Evolutionary conservation across 2,888 invertebrate species (phyloP).

Genomic region (Drosophila falleni): DNA sequence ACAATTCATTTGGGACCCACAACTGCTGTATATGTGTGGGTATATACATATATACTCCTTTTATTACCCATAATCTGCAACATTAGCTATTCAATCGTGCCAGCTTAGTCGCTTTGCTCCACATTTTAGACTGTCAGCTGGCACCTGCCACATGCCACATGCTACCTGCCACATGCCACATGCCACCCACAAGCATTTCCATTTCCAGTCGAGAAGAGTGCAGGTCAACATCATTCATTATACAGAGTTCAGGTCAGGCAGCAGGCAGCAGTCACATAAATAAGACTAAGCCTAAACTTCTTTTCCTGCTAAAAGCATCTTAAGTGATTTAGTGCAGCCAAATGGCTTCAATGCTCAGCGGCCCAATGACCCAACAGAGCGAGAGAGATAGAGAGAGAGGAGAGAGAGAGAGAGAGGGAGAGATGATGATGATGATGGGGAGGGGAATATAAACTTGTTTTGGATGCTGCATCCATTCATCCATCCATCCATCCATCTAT

Average conservation of each 20-base stretch:
- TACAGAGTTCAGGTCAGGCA: conserved; percentile 19
- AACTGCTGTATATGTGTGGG: conserved; percentile 11
- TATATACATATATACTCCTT: conserved; percentile 7
- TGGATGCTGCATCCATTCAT: conserved; percentile 51
- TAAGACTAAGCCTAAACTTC: conserved; percentile 77
- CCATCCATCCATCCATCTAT: conserved; percentile 45
- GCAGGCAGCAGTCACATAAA: conserved; percentile 62
- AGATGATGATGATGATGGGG: background rate
- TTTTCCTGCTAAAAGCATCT: conserved; percentile 79
- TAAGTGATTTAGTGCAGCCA: conserved; percentile 79
- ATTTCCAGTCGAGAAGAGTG: conserved; percentile 40
- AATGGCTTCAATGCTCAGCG: conserved; percentile 53
- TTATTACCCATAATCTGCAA: conserved; percentile 62
- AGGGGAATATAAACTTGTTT: conserved; percentile 57
- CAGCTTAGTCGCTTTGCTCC: conserved; percentile 49
- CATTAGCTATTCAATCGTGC: conserved; percentile 75
- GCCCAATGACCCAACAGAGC: conserved; percentile 40
- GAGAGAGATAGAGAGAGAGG: background rate
- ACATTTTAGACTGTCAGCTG: conserved; percentile 67
- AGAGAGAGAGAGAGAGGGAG: background rate
- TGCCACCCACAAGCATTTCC: conserved; percentile 26
- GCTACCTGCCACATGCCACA: conserved; percentile 35
- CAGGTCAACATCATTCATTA: conserved; percentile 80
- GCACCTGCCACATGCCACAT: conserved; percentile 41
- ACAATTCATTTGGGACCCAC: conserved; percentile 18